Conservation (phyloP, 1,140 invertebrate species). For the Samia ricini region DNA sequence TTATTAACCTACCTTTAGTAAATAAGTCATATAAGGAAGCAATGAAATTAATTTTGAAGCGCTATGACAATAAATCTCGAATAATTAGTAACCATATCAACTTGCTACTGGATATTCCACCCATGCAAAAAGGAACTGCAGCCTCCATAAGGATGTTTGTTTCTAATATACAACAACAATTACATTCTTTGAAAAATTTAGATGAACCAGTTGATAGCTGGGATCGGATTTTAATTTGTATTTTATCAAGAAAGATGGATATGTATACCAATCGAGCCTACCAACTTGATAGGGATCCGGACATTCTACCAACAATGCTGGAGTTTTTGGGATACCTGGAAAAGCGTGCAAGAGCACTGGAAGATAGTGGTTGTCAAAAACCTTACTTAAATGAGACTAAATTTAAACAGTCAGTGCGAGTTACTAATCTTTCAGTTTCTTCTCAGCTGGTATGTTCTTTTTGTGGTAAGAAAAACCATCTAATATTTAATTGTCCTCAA, state of each 20-base stretch:
- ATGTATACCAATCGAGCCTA: neutral
- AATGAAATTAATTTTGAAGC: neutral
- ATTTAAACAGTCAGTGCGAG: neutral
- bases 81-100: neutral
- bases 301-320: neutral
- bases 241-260: conserved; percentile 13
- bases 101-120: neutral
- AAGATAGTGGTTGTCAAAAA: neutral
- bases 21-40: neutral
- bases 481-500: neutral
- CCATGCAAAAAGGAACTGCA: neutral
- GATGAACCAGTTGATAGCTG: conserved; percentile 3
- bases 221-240: conserved; percentile 13
- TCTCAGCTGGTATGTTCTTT: neutral
- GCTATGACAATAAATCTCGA: neutral
- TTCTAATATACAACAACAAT: conserved; percentile 12
- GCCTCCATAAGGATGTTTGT: neutral
- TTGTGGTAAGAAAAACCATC: neutral
- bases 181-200: conserved; percentile 17
- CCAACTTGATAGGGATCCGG: conserved; percentile 4
- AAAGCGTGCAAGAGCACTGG: conserved; percentile 11
- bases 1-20: conserved; percentile 2
- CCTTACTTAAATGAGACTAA: neutral
- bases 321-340: conserved; percentile 14
- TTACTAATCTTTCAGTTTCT: neutral